A percentile compares a stretch with the other conserved stretches of the same genome.
phyloP scores from a whole-genome alignment of 2,888 invertebrate species.

The Aproaerema taeniolella region DNA sequence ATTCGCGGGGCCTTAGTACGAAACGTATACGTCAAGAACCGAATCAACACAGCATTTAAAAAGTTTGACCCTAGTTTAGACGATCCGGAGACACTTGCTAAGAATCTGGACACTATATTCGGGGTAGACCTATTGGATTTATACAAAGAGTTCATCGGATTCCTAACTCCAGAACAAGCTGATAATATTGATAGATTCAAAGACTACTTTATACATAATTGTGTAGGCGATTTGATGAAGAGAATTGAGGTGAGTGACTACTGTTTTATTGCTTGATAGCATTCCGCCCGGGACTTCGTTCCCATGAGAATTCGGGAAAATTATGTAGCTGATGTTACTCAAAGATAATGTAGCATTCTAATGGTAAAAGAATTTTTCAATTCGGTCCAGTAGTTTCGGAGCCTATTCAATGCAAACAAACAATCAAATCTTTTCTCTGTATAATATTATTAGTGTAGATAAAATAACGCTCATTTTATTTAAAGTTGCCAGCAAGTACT shows the following conservation, averaged over 20 bases:
- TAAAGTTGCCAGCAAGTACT: too few relatives aligned
- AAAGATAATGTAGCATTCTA: too few relatives aligned
- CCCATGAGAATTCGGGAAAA: too few relatives aligned
- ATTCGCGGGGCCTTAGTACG: slow-evolving; percentile 24
- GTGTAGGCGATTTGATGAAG: slow-evolving; percentile 37
- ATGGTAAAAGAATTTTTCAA: too few relatives aligned
- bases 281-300: too few relatives aligned
- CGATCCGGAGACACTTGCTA: slow-evolving; percentile 33
- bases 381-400: too few relatives aligned
- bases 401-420: too few relatives aligned
- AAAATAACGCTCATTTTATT: too few relatives aligned
- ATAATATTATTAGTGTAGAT: too few relatives aligned
- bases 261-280: too few relatives aligned
- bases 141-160: slow-evolving; percentile 52
- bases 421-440: too few relatives aligned
- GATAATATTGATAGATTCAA: slow-evolving; percentile 40
- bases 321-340: too few relatives aligned
- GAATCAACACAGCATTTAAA: slow-evolving; percentile 29
- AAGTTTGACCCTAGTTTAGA: slow-evolving; percentile 34
- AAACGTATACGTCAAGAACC: slow-evolving; percentile 29
- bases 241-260: slow-evolving; percentile 48
- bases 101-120: slow-evolving; percentile 28
- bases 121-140: slow-evolving; percentile 39
- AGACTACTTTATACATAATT: slow-evolving; percentile 50
- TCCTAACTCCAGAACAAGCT: slow-evolving; percentile 56